Base-by-base conservation (phyloP, 2,797 vertebrate genomes). In the Geotrypetes seraphini region DNA sequence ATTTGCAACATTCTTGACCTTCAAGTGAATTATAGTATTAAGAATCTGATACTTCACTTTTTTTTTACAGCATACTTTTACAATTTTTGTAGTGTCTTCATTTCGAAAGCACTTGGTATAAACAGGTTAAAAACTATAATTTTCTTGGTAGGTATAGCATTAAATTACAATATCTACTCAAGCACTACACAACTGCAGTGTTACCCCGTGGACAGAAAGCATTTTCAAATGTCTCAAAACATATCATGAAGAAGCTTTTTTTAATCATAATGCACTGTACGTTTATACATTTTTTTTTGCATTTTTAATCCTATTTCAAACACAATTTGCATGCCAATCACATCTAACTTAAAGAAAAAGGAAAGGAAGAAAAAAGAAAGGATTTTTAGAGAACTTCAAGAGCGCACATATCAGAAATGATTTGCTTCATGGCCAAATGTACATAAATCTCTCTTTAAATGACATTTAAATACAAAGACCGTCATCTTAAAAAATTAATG, bases 121-220 rank as follows among this genome's bases (percentile, higher is more conserved):
- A 63, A 57, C 34, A 55, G 46, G 54, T 64, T 48, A 36, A 57
- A 67, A 67, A 63, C 35, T 55, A 6, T 62, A 35, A 58, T 71
- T 65, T 69, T 70, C 47, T 61, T 63, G 51, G 28, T 53, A 57
- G 41, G 17, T 63, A 30, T 19, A 36, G n/a, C 48, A 42, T 53
- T 66, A 58, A 34, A 52, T 59, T 56, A 53, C 28, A 57, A 36
- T 56, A 59, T 52, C 10, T 5, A 63, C 36, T 57, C 11, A 53
- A 46, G 19, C 34, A 63, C 16, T 36, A n/a, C 21, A 56, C 39
- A 65, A 44, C 22, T 56, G 39, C 19, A 36, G 24, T 28, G 37
- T 36, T 57, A 38, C 36, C 63, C 57, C 25, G 17, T 69, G 64
- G 51, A 64, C 16, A 55, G 49, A 55, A 36, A 59, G 14, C 20